These are phyloP conservation scores for Anoplolepis gracilipes DNA, from an alignment of 1,140 invertebrate species.

Conservation along the genomic window DNA sequence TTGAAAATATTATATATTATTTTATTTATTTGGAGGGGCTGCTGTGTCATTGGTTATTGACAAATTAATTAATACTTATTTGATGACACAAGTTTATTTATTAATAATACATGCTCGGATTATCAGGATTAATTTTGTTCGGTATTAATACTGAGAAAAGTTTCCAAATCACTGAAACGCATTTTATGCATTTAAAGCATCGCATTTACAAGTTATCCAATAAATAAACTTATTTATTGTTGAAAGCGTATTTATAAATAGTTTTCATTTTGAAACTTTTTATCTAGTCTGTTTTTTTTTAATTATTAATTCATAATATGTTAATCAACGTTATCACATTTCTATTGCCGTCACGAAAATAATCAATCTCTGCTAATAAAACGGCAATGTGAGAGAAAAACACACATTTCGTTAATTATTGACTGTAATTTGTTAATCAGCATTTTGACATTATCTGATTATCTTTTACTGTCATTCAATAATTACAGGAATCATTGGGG, in stretches of 20 bases:
- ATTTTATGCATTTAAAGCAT: constrained; percentile 16
- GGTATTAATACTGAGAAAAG: constrained; percentile 19
- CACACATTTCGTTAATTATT: too few species aligned
- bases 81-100: constrained; percentile 30
- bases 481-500: too few species aligned
- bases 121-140: constrained; percentile 35
- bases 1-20: constrained; percentile 45
- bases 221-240: constrained; percentile 25
- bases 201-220: background rate
- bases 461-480: too few species aligned
- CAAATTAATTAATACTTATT: constrained; percentile 51
- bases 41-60: constrained; percentile 53
- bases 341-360: too few species aligned
- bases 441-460: too few species aligned
- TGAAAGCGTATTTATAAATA: background rate
- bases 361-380: too few species aligned
- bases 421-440: too few species aligned
- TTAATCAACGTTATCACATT: too few species aligned
- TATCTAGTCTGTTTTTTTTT: too few species aligned
- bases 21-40: constrained; percentile 50
- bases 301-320: too few species aligned
- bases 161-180: background rate
- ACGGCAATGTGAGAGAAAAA: too few species aligned
- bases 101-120: constrained; percentile 3
- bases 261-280: too few species aligned